Conservation (phyloP, 2,888 invertebrate genomes). For the Eucriotettix oculatus region DNA sequence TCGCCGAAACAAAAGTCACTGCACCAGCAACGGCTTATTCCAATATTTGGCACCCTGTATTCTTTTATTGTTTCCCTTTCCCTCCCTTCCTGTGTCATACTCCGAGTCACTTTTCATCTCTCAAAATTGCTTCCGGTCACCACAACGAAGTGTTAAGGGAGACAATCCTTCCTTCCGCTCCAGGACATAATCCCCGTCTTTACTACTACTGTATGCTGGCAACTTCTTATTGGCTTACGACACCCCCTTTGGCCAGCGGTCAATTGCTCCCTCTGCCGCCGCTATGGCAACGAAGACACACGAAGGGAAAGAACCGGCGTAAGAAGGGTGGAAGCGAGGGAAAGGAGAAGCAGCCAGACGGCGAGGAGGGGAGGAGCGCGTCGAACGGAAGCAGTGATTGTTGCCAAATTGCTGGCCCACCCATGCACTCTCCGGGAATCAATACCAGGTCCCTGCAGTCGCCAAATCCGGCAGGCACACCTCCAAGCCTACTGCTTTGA, state of each 20-base stretch:
- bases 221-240: neutral
- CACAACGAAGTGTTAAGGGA: neutral
- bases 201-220: neutral
- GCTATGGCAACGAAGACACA: too few species aligned
- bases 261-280: neutral
- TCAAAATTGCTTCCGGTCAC: neutral
- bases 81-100: neutral
- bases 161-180: neutral
- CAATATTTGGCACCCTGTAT: neutral
- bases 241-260: neutral
- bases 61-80: neutral
- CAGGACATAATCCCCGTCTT: neutral
- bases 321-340: neutral
- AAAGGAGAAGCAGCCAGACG: neutral
- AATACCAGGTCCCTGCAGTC: conserved; percentile 8
- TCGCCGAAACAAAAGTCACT: neutral
- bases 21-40: neutral
- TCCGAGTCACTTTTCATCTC: neutral
- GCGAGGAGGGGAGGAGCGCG: neutral
- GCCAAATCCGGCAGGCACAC: neutral
- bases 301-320: too few species aligned
- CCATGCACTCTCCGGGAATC: conserved; percentile 8
- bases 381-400: conserved; percentile 12
- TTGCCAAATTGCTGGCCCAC: conserved; percentile 12
- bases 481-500: neutral